phyloP scores from a whole-genome alignment of 2,888 invertebrate genomes.

The Brachylomia viminalis region DNA sequence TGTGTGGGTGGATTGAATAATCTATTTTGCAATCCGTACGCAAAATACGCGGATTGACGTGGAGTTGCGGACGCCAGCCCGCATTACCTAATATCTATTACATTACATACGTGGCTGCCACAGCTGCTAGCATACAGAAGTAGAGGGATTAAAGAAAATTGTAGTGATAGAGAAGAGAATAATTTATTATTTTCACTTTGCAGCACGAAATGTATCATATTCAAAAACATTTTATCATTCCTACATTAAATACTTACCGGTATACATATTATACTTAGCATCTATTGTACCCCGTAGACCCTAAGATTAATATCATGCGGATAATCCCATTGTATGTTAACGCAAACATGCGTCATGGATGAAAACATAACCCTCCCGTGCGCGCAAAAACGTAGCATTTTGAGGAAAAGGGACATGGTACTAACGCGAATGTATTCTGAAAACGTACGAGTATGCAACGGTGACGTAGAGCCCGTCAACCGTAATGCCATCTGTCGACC shows the following conservation, averaged over 20 bases:
- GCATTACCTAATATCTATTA: no score
- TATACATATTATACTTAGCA: not conserved
- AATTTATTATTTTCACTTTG: not conserved
- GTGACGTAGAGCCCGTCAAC: slow-evolving; percentile 6
- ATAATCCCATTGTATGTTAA: slow-evolving; percentile 15
- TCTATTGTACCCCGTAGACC: not conserved
- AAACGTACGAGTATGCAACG: slow-evolving; percentile 15
- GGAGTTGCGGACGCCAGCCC: no score
- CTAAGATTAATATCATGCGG: slow-evolving; percentile 12
- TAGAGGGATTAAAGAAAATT: no score
- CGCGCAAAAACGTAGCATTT: slow-evolving; percentile 3
- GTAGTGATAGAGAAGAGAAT: no score
- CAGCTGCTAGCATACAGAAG: no score
- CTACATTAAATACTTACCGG: not conserved
- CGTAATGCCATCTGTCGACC: slow-evolving; percentile 2
- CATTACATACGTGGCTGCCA: no score
- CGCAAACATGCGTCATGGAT: slow-evolving; percentile 2
- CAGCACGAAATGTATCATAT: not conserved
- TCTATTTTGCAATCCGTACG: no score
- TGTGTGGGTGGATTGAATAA: no score
- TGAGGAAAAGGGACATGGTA: not conserved
- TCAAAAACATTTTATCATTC: not conserved
- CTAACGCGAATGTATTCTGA: not conserved
- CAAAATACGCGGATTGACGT: no score
- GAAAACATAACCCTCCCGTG: not conserved